Evolutionary conservation across 2,888 invertebrate species (phyloP).

Genomic region (Apantesis nais): DNA sequence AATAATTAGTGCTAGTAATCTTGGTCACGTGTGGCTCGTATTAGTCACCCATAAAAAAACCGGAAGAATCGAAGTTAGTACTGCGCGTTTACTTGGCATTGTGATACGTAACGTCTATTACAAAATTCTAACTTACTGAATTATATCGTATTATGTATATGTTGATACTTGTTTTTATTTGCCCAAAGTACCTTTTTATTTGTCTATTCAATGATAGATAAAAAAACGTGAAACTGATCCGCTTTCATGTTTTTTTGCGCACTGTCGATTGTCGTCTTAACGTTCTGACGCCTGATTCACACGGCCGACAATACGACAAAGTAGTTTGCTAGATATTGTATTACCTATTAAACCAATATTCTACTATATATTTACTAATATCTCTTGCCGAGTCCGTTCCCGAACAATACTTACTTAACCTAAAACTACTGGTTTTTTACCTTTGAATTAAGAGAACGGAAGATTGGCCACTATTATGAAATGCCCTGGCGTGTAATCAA

Average conservation of each 20-base stretch:
- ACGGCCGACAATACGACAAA: slow-evolving; percentile 26
- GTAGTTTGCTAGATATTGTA: background rate
- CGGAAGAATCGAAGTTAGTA: slow-evolving; percentile 39
- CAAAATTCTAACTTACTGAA: background rate
- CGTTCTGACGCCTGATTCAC: slow-evolving; percentile 28
- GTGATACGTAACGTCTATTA: background rate
- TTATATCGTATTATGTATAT: background rate
- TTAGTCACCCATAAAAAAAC: slow-evolving; percentile 33
- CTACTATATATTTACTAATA: background rate
- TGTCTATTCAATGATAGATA: background rate
- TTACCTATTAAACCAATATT: background rate
- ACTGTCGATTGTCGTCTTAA: slow-evolving; percentile 19
- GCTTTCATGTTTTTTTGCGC: background rate
- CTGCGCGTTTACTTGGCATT: slow-evolving; percentile 27
- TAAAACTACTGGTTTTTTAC: slow-evolving; percentile 1
- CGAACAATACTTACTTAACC: background rate
- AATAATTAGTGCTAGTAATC: slow-evolving; percentile 16
- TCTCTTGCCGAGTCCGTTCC: background rate
- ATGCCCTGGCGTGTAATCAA: slow-evolving; percentile 20
- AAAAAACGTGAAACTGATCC: background rate
- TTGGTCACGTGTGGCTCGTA: slow-evolving; percentile 18
- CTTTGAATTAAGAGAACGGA: background rate
- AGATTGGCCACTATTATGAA: slow-evolving; percentile 6
- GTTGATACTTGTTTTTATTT: background rate
- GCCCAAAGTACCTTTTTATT: background rate